Percentiles rank a stretch among this genome's conserved stretches.
These are phyloP conservation scores for Cephus sareptanus DNA, from an alignment of 2,888 invertebrate species.

Conservation along the genomic window DNA sequence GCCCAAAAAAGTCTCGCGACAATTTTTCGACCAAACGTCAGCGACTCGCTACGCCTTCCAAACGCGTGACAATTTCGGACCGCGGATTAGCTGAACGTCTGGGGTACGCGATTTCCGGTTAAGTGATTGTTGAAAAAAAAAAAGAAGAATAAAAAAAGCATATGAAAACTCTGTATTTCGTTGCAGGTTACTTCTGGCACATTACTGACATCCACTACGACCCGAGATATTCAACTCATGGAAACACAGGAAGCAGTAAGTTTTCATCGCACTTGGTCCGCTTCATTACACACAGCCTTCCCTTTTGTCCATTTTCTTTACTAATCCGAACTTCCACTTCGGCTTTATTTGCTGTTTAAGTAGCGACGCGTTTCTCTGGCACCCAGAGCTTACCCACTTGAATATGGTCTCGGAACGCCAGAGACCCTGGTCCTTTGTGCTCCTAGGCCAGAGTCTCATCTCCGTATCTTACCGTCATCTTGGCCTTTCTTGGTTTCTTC, in stretches of 20 bases:
- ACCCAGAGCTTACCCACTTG: neutral
- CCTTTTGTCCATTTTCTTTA: neutral
- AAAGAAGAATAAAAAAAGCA: neutral
- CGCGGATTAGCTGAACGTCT: too few relatives aligned
- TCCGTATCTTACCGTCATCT: neutral
- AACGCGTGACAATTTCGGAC: too few relatives aligned
- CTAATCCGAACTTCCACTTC: neutral
- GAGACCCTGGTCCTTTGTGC: neutral
- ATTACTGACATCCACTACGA: conserved; percentile 94
- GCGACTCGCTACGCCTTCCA: too few relatives aligned
- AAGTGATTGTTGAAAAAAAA: too few relatives aligned
- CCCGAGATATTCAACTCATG: conserved; percentile 81
- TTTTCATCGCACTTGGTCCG: conserved; percentile 37
- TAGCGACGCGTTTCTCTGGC: neutral
- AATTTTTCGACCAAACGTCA: too few relatives aligned
- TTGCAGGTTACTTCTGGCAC: conserved; percentile 95
- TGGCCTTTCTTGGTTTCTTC: neutral
- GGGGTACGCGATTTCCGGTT: too few relatives aligned
- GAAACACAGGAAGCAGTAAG: conserved; percentile 82
- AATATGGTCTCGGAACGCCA: neutral
- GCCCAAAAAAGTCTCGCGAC: too few relatives aligned
- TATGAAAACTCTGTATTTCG: conserved; percentile 45
- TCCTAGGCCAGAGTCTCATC: neutral
- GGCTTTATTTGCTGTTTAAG: conserved; percentile 1
- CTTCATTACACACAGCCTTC: neutral